Percentiles rank a stretch among this genome's conserved stretches.
phyloP scores from a whole-genome alignment of 2,797 vertebrate genomes.

The Apodemus agrarius region DNA sequence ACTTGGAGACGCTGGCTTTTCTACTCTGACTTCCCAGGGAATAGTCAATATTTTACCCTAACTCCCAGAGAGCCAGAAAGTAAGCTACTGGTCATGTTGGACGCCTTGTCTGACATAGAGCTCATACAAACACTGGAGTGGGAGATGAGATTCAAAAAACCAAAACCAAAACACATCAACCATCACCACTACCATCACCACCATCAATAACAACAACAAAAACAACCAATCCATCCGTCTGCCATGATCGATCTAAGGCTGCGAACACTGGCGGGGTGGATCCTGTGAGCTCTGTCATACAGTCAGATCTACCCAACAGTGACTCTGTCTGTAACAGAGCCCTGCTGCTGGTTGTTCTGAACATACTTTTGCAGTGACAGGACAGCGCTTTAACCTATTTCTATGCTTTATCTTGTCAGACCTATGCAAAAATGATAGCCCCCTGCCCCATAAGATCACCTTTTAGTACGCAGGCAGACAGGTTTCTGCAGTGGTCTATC shows the following conservation, averaged over 20 bases:
- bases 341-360: not conserved
- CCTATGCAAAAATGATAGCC: not conserved
- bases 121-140: not conserved
- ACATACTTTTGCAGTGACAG: not conserved
- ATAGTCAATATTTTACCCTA: not conserved
- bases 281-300: not conserved
- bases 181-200: not conserved
- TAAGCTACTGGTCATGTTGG: not conserved
- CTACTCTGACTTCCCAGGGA: not conserved
- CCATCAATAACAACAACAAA: not conserved
- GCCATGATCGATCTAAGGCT: not conserved
- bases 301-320: not conserved
- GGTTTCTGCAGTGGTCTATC: not conserved
- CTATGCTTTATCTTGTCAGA: not conserved
- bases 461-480: not conserved
- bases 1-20: slow-evolving; percentile 5
- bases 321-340: rapidly evolving
- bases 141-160: not conserved
- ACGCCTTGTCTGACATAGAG: not conserved
- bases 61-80: not conserved
- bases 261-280: not conserved
- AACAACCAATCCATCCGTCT: not conserved
- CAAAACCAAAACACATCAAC: not conserved
- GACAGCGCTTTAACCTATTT: not conserved
- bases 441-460: not conserved